These are phyloP conservation scores for Diarsia rubi DNA, from an alignment of 2,888 invertebrate species.

Conservation along the genomic window DNA sequence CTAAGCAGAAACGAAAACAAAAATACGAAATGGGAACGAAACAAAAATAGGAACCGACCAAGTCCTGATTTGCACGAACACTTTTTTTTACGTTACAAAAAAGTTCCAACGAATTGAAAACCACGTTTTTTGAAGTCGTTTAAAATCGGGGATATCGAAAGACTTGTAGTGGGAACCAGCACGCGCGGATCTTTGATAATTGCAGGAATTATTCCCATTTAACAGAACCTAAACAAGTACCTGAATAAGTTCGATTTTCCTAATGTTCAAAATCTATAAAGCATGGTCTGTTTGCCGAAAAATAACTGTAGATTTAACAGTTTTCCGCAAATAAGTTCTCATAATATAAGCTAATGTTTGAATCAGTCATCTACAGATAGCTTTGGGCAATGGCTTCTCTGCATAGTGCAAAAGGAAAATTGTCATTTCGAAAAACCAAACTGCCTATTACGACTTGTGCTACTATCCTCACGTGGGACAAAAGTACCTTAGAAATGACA, in stretches of 20 bases:
- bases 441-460: neutral
- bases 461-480: neutral
- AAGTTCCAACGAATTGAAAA: neutral
- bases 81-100: conserved; percentile 23
- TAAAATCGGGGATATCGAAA: neutral
- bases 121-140: neutral
- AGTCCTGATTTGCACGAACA: conserved; percentile 29
- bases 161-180: neutral
- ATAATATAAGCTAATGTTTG: neutral
- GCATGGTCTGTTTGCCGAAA: neutral
- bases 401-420: neutral
- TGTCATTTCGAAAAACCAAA: neutral
- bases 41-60: conserved; percentile 40
- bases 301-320: neutral
- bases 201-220: neutral
- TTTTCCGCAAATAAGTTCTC: neutral
- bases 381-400: neutral
- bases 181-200: neutral
- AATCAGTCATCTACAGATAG: neutral
- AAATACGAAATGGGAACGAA: conserved; percentile 46
- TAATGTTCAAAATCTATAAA: neutral
- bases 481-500: neutral
- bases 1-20: conserved; percentile 52
- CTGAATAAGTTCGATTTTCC: neutral
- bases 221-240: neutral